Percentiles rank a stretch among this genome's conserved stretches.
These are phyloP conservation scores for Rhombomys opimus DNA, from an alignment of 2,113 vertebrate species.

Conservation along the genomic window DNA sequence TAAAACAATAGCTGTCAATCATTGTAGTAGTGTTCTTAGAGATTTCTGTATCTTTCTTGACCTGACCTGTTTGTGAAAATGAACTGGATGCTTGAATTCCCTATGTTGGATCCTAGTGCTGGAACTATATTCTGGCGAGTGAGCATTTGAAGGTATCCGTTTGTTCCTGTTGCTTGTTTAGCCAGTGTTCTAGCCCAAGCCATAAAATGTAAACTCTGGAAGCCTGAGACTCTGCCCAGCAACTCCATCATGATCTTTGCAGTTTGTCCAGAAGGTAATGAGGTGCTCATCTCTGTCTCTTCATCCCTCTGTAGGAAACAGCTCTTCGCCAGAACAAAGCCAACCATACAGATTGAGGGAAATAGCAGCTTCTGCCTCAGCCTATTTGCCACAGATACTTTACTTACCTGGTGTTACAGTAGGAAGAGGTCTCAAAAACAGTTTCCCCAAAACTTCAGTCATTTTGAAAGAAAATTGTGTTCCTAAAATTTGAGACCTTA, in stretches of 20 bases:
- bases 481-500: neutral
- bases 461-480: slow-evolving; percentile 19
- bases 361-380: neutral
- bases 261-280: neutral
- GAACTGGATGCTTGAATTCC: neutral
- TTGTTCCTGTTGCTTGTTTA: neutral
- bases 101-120: neutral
- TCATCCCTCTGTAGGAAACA: neutral
- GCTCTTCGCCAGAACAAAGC: neutral
- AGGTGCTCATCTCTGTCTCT: neutral
- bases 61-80: neutral
- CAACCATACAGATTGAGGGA: neutral
- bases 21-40: neutral
- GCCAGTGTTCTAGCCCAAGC: neutral
- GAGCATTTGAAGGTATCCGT: neutral
- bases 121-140: neutral
- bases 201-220: neutral
- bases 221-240: neutral
- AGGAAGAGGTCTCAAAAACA: neutral
- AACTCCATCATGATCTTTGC: neutral
- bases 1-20: too few species aligned
- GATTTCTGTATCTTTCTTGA: neutral
- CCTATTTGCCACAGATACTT: neutral
- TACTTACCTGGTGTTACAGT: neutral
- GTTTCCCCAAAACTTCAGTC: neutral